Evolutionary conservation across 2,888 invertebrate species (phyloP), one percentile per base, ranked within the genome.

Genomic region (Hypena proboscidalis): DNA sequence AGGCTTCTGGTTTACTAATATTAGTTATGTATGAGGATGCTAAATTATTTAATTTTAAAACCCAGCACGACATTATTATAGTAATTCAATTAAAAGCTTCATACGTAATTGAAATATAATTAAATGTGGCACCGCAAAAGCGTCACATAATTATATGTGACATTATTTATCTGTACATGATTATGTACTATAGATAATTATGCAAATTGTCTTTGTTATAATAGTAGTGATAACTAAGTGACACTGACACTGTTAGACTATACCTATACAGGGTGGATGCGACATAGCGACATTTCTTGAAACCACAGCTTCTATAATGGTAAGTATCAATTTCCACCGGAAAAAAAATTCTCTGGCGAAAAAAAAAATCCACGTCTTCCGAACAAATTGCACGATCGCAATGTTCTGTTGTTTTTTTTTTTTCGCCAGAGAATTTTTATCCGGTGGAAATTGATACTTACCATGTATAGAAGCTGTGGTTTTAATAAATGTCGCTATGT

Each of bases 161-260:
- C 32, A 19, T 14, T 40, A 27, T 35, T 35, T 14, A 30, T 20
- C 19, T 22, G 33, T 20, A 23, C 8, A 30, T 41, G 10, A 40
- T 36, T 30, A 21, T 37, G 19, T 26, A 39, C 23, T 31, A 33
- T 43, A 43, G 10, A 41, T 48, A 46, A 56, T 51, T 46, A 57
- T 54, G 57, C 39, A 49, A 63, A 62, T 57, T 22, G 13, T 31
- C 31, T 36, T 13, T 22, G 25, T 53, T 33, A 38, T 58, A 40
- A 45, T 42, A 48, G 41, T 37, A 14, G 41, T 37, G 17, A 46
- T 46, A 47, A 15, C 32, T 34, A 17, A 30, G 30, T 57, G 59
- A 49, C 53, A 56, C 43, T 62, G 59, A 59, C 63, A 57, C 47
- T 50, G 52, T 57, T 58, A 21, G 34, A 23, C 14, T 13, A 6